Conservation (phyloP, 2,113 vertebrate species). For the Scortum barcoo region DNA sequence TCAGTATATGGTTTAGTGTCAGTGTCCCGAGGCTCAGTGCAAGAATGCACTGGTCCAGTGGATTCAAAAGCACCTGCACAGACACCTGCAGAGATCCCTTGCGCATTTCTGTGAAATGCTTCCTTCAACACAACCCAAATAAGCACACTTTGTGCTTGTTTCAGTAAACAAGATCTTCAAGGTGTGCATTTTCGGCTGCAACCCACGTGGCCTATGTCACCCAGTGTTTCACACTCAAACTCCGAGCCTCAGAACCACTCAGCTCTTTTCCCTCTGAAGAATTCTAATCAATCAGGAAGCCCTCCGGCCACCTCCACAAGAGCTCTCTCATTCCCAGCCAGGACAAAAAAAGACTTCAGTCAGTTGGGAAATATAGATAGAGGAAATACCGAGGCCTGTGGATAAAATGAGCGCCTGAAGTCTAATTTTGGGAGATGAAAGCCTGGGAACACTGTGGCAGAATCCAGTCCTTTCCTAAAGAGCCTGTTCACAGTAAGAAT, state of each 20-base stretch:
- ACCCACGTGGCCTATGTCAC: conserved; percentile 54
- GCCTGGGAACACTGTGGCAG: conserved; percentile 47
- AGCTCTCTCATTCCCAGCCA: conserved; percentile 68
- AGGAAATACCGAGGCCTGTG: conserved; percentile 57
- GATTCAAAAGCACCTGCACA: conserved; percentile 66
- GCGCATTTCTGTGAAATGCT: conserved; percentile 53
- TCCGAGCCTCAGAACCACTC: conserved; percentile 53
- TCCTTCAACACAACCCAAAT: conserved; percentile 57
- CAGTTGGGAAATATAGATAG: conserved; percentile 53
- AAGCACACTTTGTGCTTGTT: conserved; percentile 65
- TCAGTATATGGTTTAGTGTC: conserved; percentile 12
- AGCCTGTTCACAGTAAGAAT: conserved; percentile 32
- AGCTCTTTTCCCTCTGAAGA: conserved; percentile 67
- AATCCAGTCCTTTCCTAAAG: conserved; percentile 40
- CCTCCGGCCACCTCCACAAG: conserved; percentile 59
- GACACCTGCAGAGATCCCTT: conserved; percentile 68
- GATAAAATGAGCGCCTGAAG: conserved; percentile 62
- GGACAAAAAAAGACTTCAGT: conserved; percentile 53
- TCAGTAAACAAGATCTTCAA: conserved; percentile 59
- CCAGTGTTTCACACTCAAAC: conserved; percentile 63
- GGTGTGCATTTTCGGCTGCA: conserved; percentile 52
- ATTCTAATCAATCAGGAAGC: conserved; percentile 78
- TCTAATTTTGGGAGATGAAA: conserved; percentile 70
- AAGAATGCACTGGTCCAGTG: conserved; percentile 32
- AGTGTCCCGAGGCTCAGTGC: conserved; percentile 30